Base-by-base conservation (phyloP, 2,797 vertebrate genomes). In the Sphenopsis melanotis region DNA sequence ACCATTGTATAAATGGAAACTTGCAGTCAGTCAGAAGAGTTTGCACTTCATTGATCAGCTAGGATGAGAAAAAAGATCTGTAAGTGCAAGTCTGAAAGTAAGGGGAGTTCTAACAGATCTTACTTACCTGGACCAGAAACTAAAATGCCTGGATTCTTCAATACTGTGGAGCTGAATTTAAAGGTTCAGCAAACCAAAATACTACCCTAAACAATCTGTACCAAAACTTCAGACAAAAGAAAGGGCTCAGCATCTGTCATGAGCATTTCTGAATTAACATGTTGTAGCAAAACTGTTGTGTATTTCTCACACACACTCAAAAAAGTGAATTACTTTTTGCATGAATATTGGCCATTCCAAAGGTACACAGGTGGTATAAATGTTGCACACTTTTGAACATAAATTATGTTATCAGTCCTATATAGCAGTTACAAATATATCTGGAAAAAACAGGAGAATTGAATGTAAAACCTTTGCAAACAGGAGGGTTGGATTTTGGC, bases 361-460 rank as follows among this genome's bases (percentile, higher is more conserved):
- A 64, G 50, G 10, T 41, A 68, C n/a, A 71, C 14, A 68, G 46
- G 55, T 77, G 8, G 7, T 39, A 53, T 37, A 82, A 87, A 77
- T 21, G 13, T 39, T 61, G 16, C 16, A 8, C 27, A 55, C 5
- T 44, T 93, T 70, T 29, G 39, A 78, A 34, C 11, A 44, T 16
- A 27, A 92, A 50, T 85, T 74, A 64, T 23, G 7, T n/a, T 89
- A 64, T 60, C 56, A 78, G n/a, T 63, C 37, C 44, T 22, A 76
- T 15, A 61, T 9, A 91, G 37, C 11, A 53, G 36, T 75, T 95
- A 93, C 74, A 68, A 84, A 85, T 60, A 49, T 52, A 66, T 47
- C 50, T 94, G 89, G 60, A 95, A 44, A 29, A 72, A 96, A 63
- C 11, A 74, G 46, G 68, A 83, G 46, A 91, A 90, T 74, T 92